A percentile compares a stretch with the other conserved stretches of the same genome.
These are phyloP conservation scores for Platypus cylindrus DNA, from an alignment of 2,888 invertebrate species.

Conservation along the genomic window DNA sequence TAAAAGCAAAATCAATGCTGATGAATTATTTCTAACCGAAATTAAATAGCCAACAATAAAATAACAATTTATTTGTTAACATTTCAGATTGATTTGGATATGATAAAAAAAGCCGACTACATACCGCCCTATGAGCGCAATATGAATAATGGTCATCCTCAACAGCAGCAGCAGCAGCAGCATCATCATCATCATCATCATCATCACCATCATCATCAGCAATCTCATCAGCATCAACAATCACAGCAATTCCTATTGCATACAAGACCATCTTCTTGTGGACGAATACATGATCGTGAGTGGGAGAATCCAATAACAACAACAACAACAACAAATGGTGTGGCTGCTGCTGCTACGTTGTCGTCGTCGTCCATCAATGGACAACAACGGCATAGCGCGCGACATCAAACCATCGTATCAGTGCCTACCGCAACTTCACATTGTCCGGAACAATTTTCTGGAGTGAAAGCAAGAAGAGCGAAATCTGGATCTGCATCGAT, in stretches of 20 bases:
- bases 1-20: background rate
- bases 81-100: constrained; percentile 41
- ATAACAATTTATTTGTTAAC: too few species aligned
- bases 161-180: constrained; percentile 6
- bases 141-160: constrained; percentile 25
- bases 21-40: background rate
- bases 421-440: constrained; percentile 29
- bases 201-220: constrained; percentile 5
- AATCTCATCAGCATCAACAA: constrained; percentile 7
- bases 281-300: constrained; percentile 19
- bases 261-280: constrained; percentile 17
- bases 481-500: constrained; percentile 8
- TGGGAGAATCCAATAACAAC: constrained; percentile 29
- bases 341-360: too few species aligned
- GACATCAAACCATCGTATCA: constrained; percentile 21
- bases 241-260: constrained; percentile 17
- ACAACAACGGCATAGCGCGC: constrained; percentile 1
- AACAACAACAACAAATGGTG: constrained; percentile 20
- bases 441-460: constrained; percentile 18
- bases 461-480: constrained; percentile 5
- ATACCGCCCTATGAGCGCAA: constrained; percentile 27
- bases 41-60: too few species aligned
- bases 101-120: constrained; percentile 39
- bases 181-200: constrained; percentile 3
- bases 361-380: constrained; percentile 10